These are phyloP conservation scores for Pelochelys cantorii DNA, from an alignment of 2,797 vertebrate genomes.

Conservation along the genomic window DNA sequence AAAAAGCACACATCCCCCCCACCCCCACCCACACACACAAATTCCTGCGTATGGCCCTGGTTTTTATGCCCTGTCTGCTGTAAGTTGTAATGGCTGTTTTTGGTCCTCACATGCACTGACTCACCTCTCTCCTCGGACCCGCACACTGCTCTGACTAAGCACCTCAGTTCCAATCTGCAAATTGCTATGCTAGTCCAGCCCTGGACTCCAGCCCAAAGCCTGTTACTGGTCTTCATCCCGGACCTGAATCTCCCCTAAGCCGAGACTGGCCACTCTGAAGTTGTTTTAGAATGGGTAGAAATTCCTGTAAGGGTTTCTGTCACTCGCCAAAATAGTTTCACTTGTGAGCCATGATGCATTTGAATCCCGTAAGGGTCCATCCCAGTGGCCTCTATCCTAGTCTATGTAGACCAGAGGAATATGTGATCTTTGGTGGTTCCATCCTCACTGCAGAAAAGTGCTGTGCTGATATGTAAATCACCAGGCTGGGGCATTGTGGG, in stretches of 20 bases:
- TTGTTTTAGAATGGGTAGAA: fast-evolving
- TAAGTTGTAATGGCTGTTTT: neutral
- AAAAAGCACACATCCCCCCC: too few species aligned
- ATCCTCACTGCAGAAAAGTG: neutral
- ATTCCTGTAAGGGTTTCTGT: neutral
- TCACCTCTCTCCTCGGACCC: neutral
- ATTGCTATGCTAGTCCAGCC: neutral
- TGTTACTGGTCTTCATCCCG: neutral
- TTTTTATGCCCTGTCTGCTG: neutral
- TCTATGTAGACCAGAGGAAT: neutral
- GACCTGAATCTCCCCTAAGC: neutral
- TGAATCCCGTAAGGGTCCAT: fast-evolving
- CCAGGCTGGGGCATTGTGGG: neutral
- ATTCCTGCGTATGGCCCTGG: too few species aligned
- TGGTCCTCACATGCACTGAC: neutral
- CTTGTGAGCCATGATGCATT: neutral
- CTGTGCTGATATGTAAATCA: neutral
- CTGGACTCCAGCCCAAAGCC: neutral
- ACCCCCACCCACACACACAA: too few species aligned
- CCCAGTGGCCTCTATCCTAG: neutral
- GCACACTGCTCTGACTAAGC: neutral
- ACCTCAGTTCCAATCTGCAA: neutral
- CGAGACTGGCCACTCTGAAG: neutral
- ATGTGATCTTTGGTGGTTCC: neutral
- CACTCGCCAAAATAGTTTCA: neutral